phyloP scores from a whole-genome alignment of 1,140 invertebrate species.

The Aphis gossypii region DNA sequence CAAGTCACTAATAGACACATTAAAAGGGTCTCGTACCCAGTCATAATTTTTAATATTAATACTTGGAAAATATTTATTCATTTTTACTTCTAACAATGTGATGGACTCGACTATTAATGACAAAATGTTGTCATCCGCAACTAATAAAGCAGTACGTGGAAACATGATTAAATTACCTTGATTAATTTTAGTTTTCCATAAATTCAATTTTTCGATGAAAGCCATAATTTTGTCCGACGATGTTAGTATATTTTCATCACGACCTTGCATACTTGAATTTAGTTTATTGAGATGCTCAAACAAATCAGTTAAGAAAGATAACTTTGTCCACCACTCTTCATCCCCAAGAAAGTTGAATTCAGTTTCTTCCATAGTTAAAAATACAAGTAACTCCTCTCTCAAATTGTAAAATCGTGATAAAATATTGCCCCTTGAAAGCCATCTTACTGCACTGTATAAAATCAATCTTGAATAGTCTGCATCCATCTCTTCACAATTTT shows the following conservation, averaged over 20 bases:
- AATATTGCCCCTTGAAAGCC: neutral
- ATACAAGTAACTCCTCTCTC: neutral
- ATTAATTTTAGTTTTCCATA: neutral
- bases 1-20: neutral
- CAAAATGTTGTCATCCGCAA: neutral
- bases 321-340: too few relatives aligned
- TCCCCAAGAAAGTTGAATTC: too few relatives aligned
- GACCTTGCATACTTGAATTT: too few relatives aligned
- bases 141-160: neutral
- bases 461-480: neutral
- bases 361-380: too few relatives aligned
- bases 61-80: constrained; percentile 14
- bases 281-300: too few relatives aligned
- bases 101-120: neutral
- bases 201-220: too few relatives aligned
- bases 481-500: neutral
- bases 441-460: neutral
- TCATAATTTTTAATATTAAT: neutral
- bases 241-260: too few relatives aligned
- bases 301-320: too few relatives aligned
- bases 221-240: too few relatives aligned
- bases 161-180: neutral
- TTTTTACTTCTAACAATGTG: neutral
- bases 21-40: neutral
- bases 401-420: neutral